Evolutionary conservation across 2,888 invertebrate species (phyloP).

Genomic region (Eupithecia subumbrata): DNA sequence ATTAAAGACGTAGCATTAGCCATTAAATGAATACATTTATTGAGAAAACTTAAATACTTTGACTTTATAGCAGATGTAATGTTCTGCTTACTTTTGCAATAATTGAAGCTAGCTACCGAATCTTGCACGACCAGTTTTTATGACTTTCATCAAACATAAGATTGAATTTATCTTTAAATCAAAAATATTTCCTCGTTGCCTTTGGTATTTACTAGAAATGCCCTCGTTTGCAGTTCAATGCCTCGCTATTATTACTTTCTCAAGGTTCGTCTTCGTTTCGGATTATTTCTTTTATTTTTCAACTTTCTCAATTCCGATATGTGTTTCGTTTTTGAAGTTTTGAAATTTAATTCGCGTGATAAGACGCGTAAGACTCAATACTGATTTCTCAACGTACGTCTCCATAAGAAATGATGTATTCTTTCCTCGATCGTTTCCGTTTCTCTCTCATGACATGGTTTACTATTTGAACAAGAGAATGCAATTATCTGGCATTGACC

Average conservation of each 20-base stretch:
- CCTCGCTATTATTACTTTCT: slow-evolving; percentile 4
- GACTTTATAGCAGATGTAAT: too few relatives aligned
- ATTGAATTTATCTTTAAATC: not conserved
- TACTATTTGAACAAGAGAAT: slow-evolving; percentile 26
- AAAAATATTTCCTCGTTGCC: not conserved
- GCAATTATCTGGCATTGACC: slow-evolving; percentile 28
- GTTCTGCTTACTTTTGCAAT: too few relatives aligned
- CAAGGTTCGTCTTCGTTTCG: slow-evolving; percentile 3
- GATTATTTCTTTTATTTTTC: not conserved
- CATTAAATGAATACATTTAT: too few relatives aligned
- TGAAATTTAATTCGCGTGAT: not conserved
- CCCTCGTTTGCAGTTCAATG: not conserved
- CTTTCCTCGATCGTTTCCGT: slow-evolving; percentile 14
- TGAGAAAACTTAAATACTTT: too few relatives aligned
- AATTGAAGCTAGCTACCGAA: not conserved
- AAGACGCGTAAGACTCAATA: not conserved
- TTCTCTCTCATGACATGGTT: slow-evolving; percentile 26
- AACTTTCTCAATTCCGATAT: not conserved
- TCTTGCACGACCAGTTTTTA: not conserved
- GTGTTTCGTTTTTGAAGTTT: not conserved
- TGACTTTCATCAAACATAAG: not conserved
- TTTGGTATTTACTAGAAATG: slow-evolving; percentile 2
- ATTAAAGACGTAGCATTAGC: too few relatives aligned
- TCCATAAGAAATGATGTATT: slow-evolving; percentile 1
- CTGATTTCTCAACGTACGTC: not conserved